These are phyloP conservation scores for Myocastor coypus DNA, from an alignment of 2,113 vertebrate species.

Conservation along the genomic window DNA sequence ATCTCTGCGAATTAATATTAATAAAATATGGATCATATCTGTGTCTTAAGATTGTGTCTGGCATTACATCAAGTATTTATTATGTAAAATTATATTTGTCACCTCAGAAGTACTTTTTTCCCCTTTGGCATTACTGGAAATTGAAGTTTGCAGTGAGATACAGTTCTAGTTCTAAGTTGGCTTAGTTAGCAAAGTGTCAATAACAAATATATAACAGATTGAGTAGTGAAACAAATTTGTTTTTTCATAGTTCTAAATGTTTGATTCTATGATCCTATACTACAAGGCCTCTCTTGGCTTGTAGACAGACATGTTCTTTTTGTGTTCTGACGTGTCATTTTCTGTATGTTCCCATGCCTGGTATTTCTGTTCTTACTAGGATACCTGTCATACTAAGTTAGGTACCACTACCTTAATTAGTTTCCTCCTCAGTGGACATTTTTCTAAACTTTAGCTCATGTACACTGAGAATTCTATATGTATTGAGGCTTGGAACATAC, in stretches of 20 bases:
- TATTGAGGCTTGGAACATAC: neutral
- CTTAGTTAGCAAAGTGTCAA: neutral
- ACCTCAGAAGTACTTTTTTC: neutral
- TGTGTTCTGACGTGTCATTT: conserved; percentile 1
- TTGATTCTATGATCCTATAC: neutral
- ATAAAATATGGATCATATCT: neutral
- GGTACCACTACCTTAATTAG: neutral
- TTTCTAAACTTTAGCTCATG: neutral
- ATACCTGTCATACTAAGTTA: neutral
- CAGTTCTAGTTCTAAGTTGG: neutral
- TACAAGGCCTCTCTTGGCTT: neutral
- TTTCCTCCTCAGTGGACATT: neutral
- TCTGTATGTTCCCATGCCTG: neutral
- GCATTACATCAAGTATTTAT: neutral
- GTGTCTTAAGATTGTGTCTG: neutral
- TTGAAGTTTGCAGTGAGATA: neutral
- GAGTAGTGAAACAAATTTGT: neutral
- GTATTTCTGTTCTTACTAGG: neutral
- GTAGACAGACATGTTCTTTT: neutral
- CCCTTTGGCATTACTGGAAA: neutral
- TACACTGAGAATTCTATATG: neutral
- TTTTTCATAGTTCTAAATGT: neutral
- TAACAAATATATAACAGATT: neutral
- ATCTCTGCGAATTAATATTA: neutral
- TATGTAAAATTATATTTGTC: conserved; percentile 7